Conservation (phyloP, 2,888 invertebrate species). For the Tiphia femorata region DNA sequence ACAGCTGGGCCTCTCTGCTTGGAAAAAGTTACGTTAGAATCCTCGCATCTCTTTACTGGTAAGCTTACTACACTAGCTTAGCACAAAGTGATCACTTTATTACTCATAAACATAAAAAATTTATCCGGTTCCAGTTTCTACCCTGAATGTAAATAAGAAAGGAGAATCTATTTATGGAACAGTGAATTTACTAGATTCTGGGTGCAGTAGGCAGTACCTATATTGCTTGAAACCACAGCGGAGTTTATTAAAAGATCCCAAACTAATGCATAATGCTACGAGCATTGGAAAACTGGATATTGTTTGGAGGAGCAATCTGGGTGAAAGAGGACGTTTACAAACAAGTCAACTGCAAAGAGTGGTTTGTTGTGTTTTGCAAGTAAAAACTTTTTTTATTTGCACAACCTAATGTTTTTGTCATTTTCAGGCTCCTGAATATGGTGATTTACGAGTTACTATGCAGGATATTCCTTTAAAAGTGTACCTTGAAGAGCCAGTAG, state of each 20-base stretch:
- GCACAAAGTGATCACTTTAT: background rate
- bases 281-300: conserved; percentile 98
- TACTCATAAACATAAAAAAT: background rate
- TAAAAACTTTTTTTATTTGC: background rate
- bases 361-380: conserved; percentile 68
- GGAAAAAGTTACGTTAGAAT: conserved; percentile 94
- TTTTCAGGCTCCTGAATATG: conserved; percentile 88
- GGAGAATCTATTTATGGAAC: conserved; percentile 83
- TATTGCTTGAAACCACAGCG: conserved; percentile 90
- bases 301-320: conserved; percentile 97
- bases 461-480: conserved; percentile 88
- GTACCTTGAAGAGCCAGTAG: conserved; percentile 85
- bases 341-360: conserved; percentile 94
- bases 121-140: conserved; percentile 73
- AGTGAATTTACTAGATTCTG: conserved; percentile 86
- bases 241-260: conserved; percentile 81
- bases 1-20: conserved; percentile 93
- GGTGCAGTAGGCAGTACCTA: conserved; percentile 93
- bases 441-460: conserved; percentile 89
- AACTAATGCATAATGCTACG: conserved; percentile 84
- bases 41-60: conserved; percentile 89
- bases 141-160: conserved; percentile 78
- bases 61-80: conserved; percentile 28
- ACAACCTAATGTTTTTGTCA: conserved; percentile 1
- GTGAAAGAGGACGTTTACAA: conserved; percentile 96